These are phyloP conservation scores for Lepidocolaptes lacrymiger DNA, from an alignment of 2,797 vertebrate species.

Conservation along the genomic window DNA sequence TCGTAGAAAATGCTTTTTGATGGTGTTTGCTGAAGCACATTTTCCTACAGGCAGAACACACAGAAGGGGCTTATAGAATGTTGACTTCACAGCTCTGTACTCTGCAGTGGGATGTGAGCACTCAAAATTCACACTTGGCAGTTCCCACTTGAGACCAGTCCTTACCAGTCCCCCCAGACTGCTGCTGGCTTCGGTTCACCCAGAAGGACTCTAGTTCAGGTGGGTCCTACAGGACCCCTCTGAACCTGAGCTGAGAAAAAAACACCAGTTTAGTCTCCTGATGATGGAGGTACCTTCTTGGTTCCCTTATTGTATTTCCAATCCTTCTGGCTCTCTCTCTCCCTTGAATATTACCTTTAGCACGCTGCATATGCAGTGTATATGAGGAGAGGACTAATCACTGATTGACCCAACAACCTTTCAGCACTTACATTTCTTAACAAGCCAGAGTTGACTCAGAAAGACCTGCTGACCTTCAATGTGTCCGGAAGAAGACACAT, in stretches of 20 bases:
- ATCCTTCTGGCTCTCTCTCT: neutral
- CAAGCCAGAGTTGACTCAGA: neutral
- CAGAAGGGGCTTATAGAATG: neutral
- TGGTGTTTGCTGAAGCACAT: neutral
- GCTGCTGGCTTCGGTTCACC: neutral
- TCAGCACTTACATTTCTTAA: neutral
- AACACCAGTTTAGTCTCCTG: neutral
- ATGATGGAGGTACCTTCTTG: neutral
- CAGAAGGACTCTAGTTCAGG: neutral
- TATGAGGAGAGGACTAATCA: accelerated
- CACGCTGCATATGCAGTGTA: neutral
- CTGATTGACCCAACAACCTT: neutral
- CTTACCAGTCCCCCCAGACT: neutral
- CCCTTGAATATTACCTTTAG: neutral
- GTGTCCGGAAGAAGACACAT: no score
- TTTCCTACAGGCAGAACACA: neutral
- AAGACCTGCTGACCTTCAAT: neutral
- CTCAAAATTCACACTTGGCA: neutral
- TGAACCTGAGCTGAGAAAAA: neutral
- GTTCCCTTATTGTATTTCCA: neutral
- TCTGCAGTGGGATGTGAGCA: accelerated
- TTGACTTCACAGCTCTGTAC: neutral
- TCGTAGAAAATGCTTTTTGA: neutral
- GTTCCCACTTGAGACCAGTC: neutral
- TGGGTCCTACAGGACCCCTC: accelerated